Evolutionary conservation across 2,888 invertebrate genomes (phyloP).

Genomic region (Meteorus cinctellus): DNA sequence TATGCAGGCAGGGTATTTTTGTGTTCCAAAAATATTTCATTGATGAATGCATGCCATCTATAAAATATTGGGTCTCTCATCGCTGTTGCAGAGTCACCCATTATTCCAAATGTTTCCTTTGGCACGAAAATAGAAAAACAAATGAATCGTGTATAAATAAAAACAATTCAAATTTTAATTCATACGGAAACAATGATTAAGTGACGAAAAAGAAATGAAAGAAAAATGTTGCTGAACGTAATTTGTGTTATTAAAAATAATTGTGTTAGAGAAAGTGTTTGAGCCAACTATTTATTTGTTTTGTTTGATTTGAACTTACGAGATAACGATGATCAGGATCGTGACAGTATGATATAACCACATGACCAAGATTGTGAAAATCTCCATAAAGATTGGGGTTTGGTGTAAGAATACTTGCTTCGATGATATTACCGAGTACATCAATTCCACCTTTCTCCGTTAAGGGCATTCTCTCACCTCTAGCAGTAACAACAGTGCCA

Average conservation of each 20-base stretch:
- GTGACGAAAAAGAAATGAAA: too few relatives aligned
- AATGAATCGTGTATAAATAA: too few relatives aligned
- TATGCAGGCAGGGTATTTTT: slow-evolving; percentile 83
- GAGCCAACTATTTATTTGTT: too few relatives aligned
- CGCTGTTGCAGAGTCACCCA: slow-evolving; percentile 88
- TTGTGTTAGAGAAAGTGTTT: too few relatives aligned
- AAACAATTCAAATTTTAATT: too few relatives aligned
- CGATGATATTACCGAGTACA: slow-evolving; percentile 85
- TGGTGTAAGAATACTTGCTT: slow-evolving; percentile 80
- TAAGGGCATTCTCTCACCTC: slow-evolving; percentile 76
- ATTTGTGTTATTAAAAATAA: too few relatives aligned
- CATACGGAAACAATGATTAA: too few relatives aligned
- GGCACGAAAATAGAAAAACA: background rate
- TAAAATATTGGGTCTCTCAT: slow-evolving; percentile 93
- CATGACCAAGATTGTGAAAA: slow-evolving; percentile 88
- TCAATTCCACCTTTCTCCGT: slow-evolving; percentile 85
- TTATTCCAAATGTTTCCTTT: slow-evolving; percentile 86
- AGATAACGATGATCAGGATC: slow-evolving; percentile 86
- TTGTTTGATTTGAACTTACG: slow-evolving; percentile 71
- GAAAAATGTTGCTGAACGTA: too few relatives aligned
- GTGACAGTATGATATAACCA: slow-evolving; percentile 84
- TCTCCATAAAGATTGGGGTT: slow-evolving; percentile 85
- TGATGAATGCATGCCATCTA: slow-evolving; percentile 87
- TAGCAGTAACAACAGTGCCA: slow-evolving; percentile 76
- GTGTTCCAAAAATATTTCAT: slow-evolving; percentile 84